Evolutionary conservation across 2,888 invertebrate species (phyloP).

Genomic region (Cephus spinipes): DNA sequence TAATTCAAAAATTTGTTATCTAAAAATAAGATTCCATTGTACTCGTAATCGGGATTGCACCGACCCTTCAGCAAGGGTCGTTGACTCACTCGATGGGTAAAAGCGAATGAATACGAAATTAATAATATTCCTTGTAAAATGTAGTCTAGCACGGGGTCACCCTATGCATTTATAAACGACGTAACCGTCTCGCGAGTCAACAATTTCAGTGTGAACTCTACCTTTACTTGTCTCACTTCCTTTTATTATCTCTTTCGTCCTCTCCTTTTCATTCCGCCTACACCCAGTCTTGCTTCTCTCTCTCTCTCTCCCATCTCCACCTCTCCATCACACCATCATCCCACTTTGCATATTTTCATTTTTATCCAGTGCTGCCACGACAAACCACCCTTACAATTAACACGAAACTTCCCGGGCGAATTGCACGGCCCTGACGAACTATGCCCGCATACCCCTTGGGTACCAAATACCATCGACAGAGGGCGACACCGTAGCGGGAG

Average conservation of each 20-base stretch:
- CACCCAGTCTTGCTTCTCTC: neutral
- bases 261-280: neutral
- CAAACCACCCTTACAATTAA: constrained; percentile 14
- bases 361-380: neutral
- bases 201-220: neutral
- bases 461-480: constrained; percentile 54
- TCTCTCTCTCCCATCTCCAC: neutral
- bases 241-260: neutral
- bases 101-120: constrained; percentile 48
- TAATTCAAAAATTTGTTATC: neutral
- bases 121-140: constrained; percentile 43
- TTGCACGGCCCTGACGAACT: constrained; percentile 45
- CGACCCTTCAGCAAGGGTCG: neutral
- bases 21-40: neutral
- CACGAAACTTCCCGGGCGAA: constrained; percentile 46
- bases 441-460: constrained; percentile 54
- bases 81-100: constrained; percentile 4
- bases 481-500: constrained; percentile 14
- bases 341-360: neutral
- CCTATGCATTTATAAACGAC: constrained; percentile 35
- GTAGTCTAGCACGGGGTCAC: constrained; percentile 19
- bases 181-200: neutral
- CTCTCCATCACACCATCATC: neutral
- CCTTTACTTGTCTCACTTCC: constrained; percentile 17
- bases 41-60: neutral